phyloP scores from a whole-genome alignment of 2,113 vertebrate genomes.

The Tichodroma muraria region DNA sequence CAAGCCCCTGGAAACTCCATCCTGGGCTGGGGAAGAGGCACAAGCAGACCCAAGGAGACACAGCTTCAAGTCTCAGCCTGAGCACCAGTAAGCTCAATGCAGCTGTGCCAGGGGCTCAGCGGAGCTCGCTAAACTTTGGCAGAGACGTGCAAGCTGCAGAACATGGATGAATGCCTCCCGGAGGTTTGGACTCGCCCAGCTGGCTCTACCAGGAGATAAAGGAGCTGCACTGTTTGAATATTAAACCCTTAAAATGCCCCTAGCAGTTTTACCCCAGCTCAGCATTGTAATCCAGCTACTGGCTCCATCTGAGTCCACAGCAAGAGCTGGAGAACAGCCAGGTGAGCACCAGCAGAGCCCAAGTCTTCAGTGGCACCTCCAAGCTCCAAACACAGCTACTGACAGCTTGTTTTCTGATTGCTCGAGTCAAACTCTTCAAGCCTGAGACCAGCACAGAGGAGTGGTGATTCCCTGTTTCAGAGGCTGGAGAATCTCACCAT shows the following conservation, averaged over 20 bases:
- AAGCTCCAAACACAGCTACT: neutral
- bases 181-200: neutral
- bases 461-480: accelerated
- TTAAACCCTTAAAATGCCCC: neutral
- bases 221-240: neutral
- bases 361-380: neutral
- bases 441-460: neutral
- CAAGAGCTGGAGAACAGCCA: neutral
- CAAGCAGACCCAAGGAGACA: accelerated
- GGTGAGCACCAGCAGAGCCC: neutral
- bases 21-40: neutral
- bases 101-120: neutral
- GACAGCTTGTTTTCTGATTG: neutral
- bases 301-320: neutral
- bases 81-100: neutral
- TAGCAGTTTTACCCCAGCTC: neutral
- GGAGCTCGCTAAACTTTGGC: neutral
- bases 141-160: neutral
- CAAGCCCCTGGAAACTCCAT: neutral
- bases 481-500: neutral
- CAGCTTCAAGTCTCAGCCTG: neutral
- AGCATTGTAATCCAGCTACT: neutral
- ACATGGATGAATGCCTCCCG: neutral
- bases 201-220: slow-evolving; percentile 21
- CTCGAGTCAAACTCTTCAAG: neutral